phyloP scores from a whole-genome alignment of 2,113 vertebrate genomes.

The Aplodontia rufa region DNA sequence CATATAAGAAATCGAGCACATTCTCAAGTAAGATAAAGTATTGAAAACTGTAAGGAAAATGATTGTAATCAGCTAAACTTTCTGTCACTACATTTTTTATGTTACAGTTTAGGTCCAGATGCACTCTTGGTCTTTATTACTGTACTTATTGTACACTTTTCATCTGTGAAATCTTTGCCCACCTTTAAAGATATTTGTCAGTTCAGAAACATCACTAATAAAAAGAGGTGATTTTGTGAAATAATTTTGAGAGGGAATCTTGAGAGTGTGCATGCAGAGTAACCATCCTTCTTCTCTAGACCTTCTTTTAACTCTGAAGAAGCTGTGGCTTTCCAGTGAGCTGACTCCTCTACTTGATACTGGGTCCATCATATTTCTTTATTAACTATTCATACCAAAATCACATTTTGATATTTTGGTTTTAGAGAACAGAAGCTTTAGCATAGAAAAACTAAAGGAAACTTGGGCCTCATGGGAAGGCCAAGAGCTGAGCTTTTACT shows the following conservation, averaged over 20 bases:
- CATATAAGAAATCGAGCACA: background rate
- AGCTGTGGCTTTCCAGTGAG: background rate
- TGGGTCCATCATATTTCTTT: background rate
- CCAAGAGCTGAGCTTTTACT: background rate
- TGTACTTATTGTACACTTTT: background rate
- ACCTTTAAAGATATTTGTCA: background rate
- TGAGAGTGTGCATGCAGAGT: background rate
- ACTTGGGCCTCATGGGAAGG: background rate
- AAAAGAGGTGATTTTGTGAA: background rate
- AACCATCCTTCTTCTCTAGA: background rate
- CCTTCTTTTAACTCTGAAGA: background rate
- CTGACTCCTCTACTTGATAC: background rate
- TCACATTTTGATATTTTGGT: background rate
- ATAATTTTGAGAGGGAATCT: background rate
- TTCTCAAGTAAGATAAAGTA: background rate
- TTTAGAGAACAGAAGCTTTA: background rate
- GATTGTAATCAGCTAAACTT: background rate
- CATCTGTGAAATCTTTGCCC: background rate
- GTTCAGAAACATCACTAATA: background rate
- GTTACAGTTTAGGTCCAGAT: background rate
- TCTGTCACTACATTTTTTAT: background rate
- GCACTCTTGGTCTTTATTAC: background rate
- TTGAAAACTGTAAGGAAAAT: background rate
- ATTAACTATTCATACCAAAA: background rate
- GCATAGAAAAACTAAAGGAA: background rate